These are phyloP conservation scores for Eutrigla gurnardus DNA, from an alignment of 2,797 vertebrate species.

Conservation along the genomic window DNA sequence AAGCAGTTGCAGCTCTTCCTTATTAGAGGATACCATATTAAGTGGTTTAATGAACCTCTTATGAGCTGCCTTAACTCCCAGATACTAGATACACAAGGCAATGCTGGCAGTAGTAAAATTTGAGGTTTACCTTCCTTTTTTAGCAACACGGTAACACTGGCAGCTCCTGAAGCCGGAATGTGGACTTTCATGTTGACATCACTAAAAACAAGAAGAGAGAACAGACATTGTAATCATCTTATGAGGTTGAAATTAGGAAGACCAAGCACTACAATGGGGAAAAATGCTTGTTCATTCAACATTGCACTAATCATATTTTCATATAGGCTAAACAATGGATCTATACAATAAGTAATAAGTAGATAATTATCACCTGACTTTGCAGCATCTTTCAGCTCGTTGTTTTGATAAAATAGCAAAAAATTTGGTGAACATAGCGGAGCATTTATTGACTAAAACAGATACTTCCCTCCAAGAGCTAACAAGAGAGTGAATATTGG, in stretches of 20 bases:
- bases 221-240: slow-evolving; percentile 14
- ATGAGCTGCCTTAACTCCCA: too few relatives aligned
- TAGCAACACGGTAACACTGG: slow-evolving; percentile 85
- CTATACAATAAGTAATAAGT: too few relatives aligned
- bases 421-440: not conserved
- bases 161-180: slow-evolving; percentile 84
- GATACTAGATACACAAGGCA: too few relatives aligned
- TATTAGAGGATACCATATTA: too few relatives aligned
- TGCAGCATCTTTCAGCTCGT: too few relatives aligned
- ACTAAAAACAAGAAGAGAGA: slow-evolving; percentile 66
- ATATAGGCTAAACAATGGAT: too few relatives aligned
- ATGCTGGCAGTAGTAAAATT: not conserved
- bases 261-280: not conserved
- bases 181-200: slow-evolving; percentile 89
- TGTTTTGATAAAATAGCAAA: not conserved
- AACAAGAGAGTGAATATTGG: not conserved
- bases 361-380: too few relatives aligned
- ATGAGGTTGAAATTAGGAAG: not conserved
- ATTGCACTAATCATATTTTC: too few relatives aligned
- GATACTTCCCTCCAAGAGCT: not conserved
- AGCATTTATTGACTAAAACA: not conserved
- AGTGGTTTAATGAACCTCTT: too few relatives aligned
- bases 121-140: slow-evolving; percentile 82
- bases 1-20: too few relatives aligned
- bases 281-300: not conserved